Evolutionary conservation across 30 jellyfish, hydroid and myxozoan genomes (phyloP), one percentile per base, ranked within the genome.

Genomic region (Catostylus mosaicus): DNA sequence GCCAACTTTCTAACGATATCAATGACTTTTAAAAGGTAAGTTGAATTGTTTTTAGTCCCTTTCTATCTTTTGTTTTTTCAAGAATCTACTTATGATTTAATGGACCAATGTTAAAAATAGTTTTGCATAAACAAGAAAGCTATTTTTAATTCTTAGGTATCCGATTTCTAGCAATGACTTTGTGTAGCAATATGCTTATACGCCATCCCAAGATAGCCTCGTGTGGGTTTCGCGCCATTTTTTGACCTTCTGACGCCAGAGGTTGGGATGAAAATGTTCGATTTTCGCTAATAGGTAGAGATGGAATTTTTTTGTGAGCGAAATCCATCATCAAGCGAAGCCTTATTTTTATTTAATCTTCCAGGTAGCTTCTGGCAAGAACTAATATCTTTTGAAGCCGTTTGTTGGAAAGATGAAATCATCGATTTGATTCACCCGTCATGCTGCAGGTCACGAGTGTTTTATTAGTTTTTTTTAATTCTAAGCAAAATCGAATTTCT

Each of bases 361-460:
- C 88, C 88, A 11, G 71, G 60, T 4, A 29, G n/a, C 64, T 56
- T 59, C 0, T 57, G 52, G 52, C 64, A 77, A 34, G 27, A 60
- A 8, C 69, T 77, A 18, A 11, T 36, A 5, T 78, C 78, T 33
- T 60, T 77, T 12, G 88, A 57, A 43, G 76, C 76, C 33, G 45
- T n/a, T 9, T 77, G 88, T 51, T 16, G 45, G 65, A 75, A 31
- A 33, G 57, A 75, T n/a, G 73, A 73, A 26, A 3, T 32, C 4
- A 35, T 47, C 72, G 69, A 59, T 5, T 31, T 54, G 14, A 34
- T 36, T 16, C 88, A 77, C 38, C 88, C 88, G 43, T 37, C 88
- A 23, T 77, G 88, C 62, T 77, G 88, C 88, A 77, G 88, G 88
- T 77, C 12, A 40, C 54, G 7, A 40, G n/a, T n/a, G n/a, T 63